These are phyloP conservation scores for Chelonus formosanus DNA, from an alignment of 2,888 invertebrate species.

Conservation along the genomic window DNA sequence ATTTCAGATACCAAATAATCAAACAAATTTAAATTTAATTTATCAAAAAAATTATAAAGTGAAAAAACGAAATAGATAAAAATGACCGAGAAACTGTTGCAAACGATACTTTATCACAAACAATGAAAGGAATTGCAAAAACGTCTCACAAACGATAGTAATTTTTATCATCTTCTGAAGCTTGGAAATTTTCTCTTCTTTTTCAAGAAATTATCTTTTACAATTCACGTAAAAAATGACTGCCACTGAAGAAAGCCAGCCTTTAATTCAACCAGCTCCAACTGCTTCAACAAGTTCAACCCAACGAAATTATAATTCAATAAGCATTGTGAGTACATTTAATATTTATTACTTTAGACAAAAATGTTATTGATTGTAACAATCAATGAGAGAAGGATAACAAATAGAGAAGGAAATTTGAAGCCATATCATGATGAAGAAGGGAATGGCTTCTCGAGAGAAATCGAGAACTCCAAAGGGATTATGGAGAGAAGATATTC, in stretches of 20 bases:
- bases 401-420: slow-evolving; percentile 1
- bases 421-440: slow-evolving; percentile 25
- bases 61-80: no score
- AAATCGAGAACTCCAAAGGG: slow-evolving; percentile 29
- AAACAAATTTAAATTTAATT: no score
- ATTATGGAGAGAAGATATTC: slow-evolving; percentile 18
- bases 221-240: slow-evolving; percentile 44
- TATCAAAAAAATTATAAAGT: no score
- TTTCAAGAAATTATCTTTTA: background rate
- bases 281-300: slow-evolving; percentile 35
- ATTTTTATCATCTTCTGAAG: no score
- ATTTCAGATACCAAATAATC: no score
- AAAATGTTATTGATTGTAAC: slow-evolving; percentile 18
- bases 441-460: slow-evolving; percentile 37
- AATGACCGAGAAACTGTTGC: no score
- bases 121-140: no score
- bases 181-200: no score
- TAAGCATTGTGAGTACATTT: slow-evolving; percentile 48
- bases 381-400: slow-evolving; percentile 8
- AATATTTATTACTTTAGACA: background rate
- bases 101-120: no score
- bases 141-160: no score
- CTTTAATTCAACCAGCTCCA: slow-evolving; percentile 46
- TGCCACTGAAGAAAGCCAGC: slow-evolving; percentile 53
- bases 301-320: slow-evolving; percentile 48